phyloP scores from a whole-genome alignment of 2,113 vertebrate genomes.

The Trachemys scripta region DNA sequence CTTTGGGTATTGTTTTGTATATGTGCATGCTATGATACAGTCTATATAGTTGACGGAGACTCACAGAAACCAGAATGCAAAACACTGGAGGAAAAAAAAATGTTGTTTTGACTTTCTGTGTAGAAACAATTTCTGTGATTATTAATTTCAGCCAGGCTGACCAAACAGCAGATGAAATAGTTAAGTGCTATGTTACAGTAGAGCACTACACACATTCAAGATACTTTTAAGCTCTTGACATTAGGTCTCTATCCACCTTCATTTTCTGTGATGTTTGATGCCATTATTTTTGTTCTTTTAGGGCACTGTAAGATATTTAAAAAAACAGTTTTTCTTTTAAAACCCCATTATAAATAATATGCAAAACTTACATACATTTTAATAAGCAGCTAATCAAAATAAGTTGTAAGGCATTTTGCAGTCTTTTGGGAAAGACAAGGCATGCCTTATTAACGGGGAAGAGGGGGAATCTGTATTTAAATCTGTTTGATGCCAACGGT shows the following conservation, averaged over 20 bases:
- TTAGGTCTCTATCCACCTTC: not conserved
- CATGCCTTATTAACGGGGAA: constrained; percentile 58
- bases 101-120: not conserved
- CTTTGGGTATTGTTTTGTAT: not conserved
- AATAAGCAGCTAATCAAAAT: constrained; percentile 68
- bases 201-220: not conserved
- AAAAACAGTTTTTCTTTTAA: not conserved
- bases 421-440: constrained; percentile 54
- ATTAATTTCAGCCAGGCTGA: constrained; percentile 18
- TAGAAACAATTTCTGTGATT: constrained; percentile 11
- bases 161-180: not conserved
- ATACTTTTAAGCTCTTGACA: not conserved
- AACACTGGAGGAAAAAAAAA: not conserved
- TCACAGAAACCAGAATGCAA: not conserved
- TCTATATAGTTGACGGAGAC: not conserved
- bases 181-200: not conserved
- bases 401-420: constrained; percentile 58
- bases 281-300: not conserved
- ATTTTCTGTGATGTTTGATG: not conserved
- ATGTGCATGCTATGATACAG: not conserved
- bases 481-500: constrained; percentile 59
- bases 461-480: constrained; percentile 40
- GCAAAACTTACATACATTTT: constrained; percentile 45
- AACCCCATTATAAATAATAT: constrained; percentile 1
- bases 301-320: not conserved